Evolutionary conservation across 1,140 invertebrate genomes (phyloP).

Genomic region (Copidosoma floridanum): DNA sequence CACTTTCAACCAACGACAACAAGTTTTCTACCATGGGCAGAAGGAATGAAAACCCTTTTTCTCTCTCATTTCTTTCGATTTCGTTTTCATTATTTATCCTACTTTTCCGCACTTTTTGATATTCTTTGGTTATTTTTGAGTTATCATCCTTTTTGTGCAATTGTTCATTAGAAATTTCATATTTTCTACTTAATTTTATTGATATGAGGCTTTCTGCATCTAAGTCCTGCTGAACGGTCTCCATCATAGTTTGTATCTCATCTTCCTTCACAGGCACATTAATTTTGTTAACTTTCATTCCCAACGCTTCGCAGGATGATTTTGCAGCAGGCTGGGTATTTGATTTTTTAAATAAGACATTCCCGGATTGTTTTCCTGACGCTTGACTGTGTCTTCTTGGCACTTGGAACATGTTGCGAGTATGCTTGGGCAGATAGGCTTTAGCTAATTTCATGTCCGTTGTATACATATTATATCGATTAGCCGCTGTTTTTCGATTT

Average conservation of each 20-base stretch:
- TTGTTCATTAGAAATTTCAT: not conserved
- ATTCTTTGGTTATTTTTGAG: slow-evolving; percentile 14
- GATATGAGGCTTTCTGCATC: slow-evolving; percentile 38
- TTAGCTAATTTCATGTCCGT: slow-evolving; percentile 36
- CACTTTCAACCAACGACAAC: slow-evolving; percentile 38
- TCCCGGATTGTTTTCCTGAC: too few relatives aligned
- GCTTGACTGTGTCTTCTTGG: too few relatives aligned
- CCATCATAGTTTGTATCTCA: slow-evolving; percentile 53
- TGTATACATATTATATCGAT: slow-evolving; percentile 45
- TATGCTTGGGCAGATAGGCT: slow-evolving; percentile 35
- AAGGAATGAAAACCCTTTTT: slow-evolving; percentile 39
- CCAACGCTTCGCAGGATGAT: slow-evolving; percentile 25
- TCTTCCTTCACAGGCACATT: slow-evolving; percentile 44
- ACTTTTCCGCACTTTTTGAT: not conserved
- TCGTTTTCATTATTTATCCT: not conserved
- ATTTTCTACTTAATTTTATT: slow-evolving; percentile 1
- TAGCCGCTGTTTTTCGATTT: slow-evolving; percentile 30
- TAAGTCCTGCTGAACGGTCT: slow-evolving; percentile 43
- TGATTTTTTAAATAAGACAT: slow-evolving; percentile 19
- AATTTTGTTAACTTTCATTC: slow-evolving; percentile 30
- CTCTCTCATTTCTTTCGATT: slow-evolving; percentile 8
- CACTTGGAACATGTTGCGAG: slow-evolving; percentile 9
- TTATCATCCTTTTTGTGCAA: not conserved
- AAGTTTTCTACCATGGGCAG: slow-evolving; percentile 46
- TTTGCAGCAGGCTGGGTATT: slow-evolving; percentile 4